These are phyloP conservation scores for Theristicus caerulescens DNA, from an alignment of 2,113 vertebrate species.

Conservation along the genomic window DNA sequence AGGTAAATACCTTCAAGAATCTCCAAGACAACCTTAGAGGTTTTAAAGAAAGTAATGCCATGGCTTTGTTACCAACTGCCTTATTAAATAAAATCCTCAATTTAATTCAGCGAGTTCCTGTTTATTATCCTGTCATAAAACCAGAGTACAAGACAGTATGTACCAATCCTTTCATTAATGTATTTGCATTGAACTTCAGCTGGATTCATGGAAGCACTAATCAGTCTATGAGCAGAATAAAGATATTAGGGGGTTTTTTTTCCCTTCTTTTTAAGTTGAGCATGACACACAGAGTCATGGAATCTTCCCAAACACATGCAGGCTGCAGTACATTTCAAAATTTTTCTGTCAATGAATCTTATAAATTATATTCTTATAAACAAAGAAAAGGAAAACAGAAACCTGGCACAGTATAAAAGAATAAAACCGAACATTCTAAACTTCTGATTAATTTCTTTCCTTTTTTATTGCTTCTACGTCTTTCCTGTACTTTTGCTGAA, in stretches of 20 bases:
- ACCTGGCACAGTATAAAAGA: not conserved
- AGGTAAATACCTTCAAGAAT: not conserved
- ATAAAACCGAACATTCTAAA: slow-evolving; percentile 50
- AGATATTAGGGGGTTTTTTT: not conserved
- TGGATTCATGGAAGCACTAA: slow-evolving; percentile 22
- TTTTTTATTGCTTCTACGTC: slow-evolving; percentile 44
- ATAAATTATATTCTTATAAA: slow-evolving; percentile 4
- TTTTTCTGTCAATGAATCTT: slow-evolving; percentile 13
- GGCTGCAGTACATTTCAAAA: not conserved
- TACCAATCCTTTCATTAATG: slow-evolving; percentile 7
- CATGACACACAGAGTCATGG: not conserved
- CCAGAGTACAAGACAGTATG: not conserved
- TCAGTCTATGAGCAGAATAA: not conserved
- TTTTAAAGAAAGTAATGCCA: not conserved
- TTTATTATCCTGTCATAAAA: not conserved
- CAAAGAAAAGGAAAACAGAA: not conserved
- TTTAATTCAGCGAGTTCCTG: not conserved
- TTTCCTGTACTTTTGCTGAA: slow-evolving; percentile 31
- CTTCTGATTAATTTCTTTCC: slow-evolving; percentile 38
- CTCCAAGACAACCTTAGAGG: not conserved
- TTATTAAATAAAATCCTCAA: not conserved
- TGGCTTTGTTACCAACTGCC: not conserved
- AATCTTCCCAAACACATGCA: not conserved
- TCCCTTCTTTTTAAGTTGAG: not conserved
- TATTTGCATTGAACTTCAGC: not conserved